Evolutionary conservation across 2,113 vertebrate genomes (phyloP).

Genomic region (Circaetus cinerascens): DNA sequence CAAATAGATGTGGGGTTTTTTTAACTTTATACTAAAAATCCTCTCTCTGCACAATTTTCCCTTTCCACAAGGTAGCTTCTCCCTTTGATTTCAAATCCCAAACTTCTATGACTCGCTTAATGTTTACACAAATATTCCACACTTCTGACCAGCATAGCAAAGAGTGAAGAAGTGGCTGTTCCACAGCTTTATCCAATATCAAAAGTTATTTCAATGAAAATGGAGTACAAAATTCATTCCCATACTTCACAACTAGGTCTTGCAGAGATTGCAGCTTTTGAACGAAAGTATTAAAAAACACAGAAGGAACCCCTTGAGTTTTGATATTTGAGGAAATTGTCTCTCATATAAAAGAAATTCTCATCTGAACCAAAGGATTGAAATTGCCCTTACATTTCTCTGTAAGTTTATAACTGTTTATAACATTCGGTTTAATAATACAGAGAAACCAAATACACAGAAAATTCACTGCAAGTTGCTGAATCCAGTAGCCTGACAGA

Average conservation of each 20-base stretch:
- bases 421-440: neutral
- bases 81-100: neutral
- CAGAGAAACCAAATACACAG: neutral
- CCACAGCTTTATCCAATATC: neutral
- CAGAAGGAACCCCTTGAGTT: neutral
- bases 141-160: neutral
- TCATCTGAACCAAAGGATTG: neutral
- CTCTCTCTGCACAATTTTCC: neutral
- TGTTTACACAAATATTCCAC: slow-evolving; percentile 33
- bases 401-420: neutral
- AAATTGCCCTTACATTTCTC: neutral
- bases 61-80: neutral
- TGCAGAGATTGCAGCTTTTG: slow-evolving; percentile 21
- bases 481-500: neutral
- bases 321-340: slow-evolving; percentile 37
- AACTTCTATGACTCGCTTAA: neutral
- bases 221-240: slow-evolving; percentile 34
- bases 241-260: neutral
- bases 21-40: neutral
- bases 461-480: neutral
- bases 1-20: neutral
- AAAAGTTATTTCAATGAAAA: slow-evolving; percentile 54
- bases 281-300: slow-evolving; percentile 29
- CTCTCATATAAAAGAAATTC: neutral
- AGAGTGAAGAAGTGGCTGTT: neutral